Evolutionary conservation across 2,888 invertebrate genomes (phyloP).

Genomic region (Griposia aprilina): DNA sequence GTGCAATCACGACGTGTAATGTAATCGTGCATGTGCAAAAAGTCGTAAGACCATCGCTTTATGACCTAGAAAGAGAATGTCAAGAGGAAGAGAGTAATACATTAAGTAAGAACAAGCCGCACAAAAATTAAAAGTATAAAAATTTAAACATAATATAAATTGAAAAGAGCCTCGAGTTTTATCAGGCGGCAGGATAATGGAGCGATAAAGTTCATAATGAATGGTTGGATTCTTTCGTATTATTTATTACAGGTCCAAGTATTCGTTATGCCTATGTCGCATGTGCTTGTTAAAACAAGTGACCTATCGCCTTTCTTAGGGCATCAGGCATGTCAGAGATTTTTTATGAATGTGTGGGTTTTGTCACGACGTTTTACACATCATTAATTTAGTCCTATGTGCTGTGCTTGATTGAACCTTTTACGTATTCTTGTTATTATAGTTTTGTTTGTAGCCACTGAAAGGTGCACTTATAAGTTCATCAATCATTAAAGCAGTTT

Average conservation of each 20-base stretch:
- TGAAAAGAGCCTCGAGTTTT: slow-evolving; percentile 34
- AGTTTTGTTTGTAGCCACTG: neutral
- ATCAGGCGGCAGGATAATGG: slow-evolving; percentile 44
- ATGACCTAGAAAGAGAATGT: slow-evolving; percentile 62
- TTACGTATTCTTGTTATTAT: neutral
- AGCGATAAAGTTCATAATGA: slow-evolving; percentile 46
- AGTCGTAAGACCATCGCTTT: slow-evolving; percentile 38
- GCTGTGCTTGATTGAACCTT: neutral
- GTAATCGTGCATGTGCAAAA: slow-evolving; percentile 60
- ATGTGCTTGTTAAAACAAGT: slow-evolving; percentile 43
- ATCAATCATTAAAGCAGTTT: neutral
- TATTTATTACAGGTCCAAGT: slow-evolving; percentile 26
- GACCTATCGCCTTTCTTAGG: slow-evolving; percentile 48
- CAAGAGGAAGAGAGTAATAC: slow-evolving; percentile 62
- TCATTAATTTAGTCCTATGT: slow-evolving; percentile 9
- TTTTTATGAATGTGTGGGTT: slow-evolving; percentile 47
- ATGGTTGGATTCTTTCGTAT: slow-evolving; percentile 27
- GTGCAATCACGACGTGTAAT: slow-evolving; percentile 57
- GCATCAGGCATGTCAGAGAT: slow-evolving; percentile 22
- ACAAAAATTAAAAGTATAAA: slow-evolving; percentile 45
- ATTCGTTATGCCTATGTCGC: slow-evolving; percentile 14
- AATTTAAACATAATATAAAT: slow-evolving; percentile 36
- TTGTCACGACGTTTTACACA: slow-evolving; percentile 44
- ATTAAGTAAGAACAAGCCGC: slow-evolving; percentile 46
- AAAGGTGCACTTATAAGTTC: neutral